Conservation (phyloP, 2,888 invertebrate genomes). For the Thumatha senex region DNA sequence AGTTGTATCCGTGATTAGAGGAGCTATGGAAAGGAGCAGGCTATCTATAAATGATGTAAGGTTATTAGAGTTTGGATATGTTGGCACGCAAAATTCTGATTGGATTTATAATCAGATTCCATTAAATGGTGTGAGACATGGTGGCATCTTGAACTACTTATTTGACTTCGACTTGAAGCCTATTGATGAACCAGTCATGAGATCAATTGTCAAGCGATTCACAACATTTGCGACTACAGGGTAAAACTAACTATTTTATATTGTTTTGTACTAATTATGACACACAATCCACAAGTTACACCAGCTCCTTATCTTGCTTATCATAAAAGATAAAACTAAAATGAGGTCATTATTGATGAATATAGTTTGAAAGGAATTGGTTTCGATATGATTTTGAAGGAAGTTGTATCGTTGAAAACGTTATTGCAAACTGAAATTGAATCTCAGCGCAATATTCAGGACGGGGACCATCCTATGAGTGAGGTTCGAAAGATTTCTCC, state of each 20-base stretch:
- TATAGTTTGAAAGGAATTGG: no score
- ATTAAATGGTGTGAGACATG: conserved; percentile 62
- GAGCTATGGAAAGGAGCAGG: conserved; percentile 55
- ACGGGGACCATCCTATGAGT: no score
- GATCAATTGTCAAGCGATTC: conserved; percentile 48
- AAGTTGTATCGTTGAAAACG: no score
- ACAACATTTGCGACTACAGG: conserved; percentile 57
- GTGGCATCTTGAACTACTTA: conserved; percentile 62
- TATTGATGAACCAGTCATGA: conserved; percentile 41
- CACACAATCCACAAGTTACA: no score
- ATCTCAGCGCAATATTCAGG: no score
- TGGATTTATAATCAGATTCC: conserved; percentile 60
- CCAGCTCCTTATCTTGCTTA: no score
- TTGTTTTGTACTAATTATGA: not conserved
- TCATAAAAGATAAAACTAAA: not conserved
- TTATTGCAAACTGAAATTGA: no score
- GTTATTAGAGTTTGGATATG: conserved; percentile 60
- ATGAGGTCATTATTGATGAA: not conserved
- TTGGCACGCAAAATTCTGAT: conserved; percentile 57
- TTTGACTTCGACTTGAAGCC: conserved; percentile 56
- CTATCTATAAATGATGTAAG: conserved; percentile 55
- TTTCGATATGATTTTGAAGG: no score
- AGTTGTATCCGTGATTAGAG: conserved; percentile 57
- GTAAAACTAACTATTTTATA: conserved; percentile 45
- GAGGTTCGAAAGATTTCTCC: no score